Conservation (phyloP, 2,888 invertebrate species). For the Romanomermis culicivorax region DNA sequence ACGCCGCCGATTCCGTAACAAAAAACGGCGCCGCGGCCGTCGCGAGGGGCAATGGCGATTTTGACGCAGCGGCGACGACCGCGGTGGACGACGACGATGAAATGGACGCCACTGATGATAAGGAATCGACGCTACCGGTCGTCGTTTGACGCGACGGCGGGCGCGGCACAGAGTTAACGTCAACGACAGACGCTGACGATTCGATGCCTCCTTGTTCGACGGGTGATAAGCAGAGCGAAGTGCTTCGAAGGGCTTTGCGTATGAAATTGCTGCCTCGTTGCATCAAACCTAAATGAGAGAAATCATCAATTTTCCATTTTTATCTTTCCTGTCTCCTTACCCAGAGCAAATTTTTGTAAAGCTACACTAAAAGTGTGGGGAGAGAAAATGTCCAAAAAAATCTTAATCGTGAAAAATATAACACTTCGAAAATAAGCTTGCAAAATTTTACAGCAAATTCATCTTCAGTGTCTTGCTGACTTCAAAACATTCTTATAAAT, state of each 20-base stretch:
- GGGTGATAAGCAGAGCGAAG: conserved; percentile 1
- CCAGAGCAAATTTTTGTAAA: too few species aligned
- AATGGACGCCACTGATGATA: background rate
- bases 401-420: background rate
- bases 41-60: too few species aligned
- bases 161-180: background rate
- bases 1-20: too few species aligned
- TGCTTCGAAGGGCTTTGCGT: conserved; percentile 15
- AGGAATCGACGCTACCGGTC: background rate
- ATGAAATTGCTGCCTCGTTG: conserved; percentile 14
- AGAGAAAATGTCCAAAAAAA: too few species aligned
- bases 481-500: too few species aligned
- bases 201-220: background rate
- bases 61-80: too few species aligned
- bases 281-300: conserved; percentile 13
- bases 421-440: background rate
- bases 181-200: background rate
- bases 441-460: background rate
- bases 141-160: background rate
- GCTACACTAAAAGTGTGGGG: too few species aligned
- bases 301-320: too few species aligned
- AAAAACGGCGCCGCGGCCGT: too few species aligned
- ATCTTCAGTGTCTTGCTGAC: background rate
- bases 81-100: too few species aligned
- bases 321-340: too few species aligned